A percentile compares a stretch with the other conserved stretches of the same genome.
Evolutionary conservation across 2,113 vertebrate species (phyloP).

Genomic region (Theristicus caerulescens): DNA sequence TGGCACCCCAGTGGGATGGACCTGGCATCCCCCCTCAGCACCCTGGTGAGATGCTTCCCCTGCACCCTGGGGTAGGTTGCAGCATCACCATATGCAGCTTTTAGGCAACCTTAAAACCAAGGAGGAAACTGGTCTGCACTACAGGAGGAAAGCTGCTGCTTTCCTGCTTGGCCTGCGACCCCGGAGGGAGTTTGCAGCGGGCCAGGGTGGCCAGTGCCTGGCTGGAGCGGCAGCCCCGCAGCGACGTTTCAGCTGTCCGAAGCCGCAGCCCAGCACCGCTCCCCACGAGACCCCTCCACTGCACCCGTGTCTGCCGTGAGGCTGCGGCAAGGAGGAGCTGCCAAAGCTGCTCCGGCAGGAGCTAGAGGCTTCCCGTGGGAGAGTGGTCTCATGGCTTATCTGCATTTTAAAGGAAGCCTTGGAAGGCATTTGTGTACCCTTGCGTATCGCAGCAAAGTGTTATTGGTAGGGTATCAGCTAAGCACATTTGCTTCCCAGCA

Average conservation of each 20-base stretch:
- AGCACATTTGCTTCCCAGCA: not conserved
- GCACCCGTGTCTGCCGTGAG: not conserved
- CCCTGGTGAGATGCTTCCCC: not conserved
- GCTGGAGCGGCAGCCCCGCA: not conserved
- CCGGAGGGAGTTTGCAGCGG: not conserved
- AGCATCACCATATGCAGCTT: rapidly evolving
- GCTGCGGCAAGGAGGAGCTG: not conserved
- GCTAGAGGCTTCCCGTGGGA: not conserved
- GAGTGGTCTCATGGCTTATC: not conserved
- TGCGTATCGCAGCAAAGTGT: rapidly evolving
- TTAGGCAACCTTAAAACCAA: not conserved
- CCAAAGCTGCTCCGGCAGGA: not conserved
- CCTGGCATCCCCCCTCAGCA: not conserved
- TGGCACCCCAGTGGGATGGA: no score
- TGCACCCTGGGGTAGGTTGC: not conserved
- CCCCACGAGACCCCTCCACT: not conserved
- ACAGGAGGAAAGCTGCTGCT: not conserved
- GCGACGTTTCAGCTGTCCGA: not conserved
- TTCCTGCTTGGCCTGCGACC: not conserved
- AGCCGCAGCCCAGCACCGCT: not conserved
- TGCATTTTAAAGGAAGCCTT: not conserved
- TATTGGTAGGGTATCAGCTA: not conserved
- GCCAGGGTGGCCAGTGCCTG: not conserved
- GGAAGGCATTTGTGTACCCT: not conserved
- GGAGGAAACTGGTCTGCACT: not conserved